Conservation (phyloP, 2,113 vertebrate genomes). For the Promerops cafer region DNA sequence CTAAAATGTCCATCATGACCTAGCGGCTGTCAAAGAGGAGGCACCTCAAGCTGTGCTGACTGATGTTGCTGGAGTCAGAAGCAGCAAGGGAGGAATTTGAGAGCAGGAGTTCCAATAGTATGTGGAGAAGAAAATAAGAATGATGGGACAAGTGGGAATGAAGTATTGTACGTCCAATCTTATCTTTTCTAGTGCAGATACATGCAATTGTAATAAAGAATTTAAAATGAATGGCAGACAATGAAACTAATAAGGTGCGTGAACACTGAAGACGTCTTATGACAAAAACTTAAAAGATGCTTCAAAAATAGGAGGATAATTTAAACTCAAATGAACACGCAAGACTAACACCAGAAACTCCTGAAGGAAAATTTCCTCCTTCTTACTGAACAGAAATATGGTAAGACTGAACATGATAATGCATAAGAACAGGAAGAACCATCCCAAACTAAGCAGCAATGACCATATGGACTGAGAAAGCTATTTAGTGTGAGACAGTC, state of each 20-base stretch:
- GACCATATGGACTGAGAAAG: not conserved
- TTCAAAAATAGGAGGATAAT: not conserved
- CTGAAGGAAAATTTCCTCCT: not conserved
- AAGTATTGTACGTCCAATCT: accelerated
- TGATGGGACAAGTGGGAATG: not conserved
- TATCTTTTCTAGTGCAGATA: not conserved
- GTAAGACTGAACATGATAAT: not conserved
- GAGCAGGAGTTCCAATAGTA: not conserved
- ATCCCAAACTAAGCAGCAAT: not conserved
- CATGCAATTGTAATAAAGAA: not conserved
- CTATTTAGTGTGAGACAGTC: not conserved
- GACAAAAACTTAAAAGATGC: not conserved
- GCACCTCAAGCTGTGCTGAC: not conserved
- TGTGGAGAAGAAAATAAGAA: not conserved
- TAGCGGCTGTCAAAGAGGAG: not conserved
- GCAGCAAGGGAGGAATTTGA: not conserved
- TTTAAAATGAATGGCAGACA: not conserved
- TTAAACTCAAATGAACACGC: not conserved
- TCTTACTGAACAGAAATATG: not conserved
- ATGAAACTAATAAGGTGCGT: not conserved
- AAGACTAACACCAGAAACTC: not conserved
- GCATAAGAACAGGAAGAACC: not conserved
- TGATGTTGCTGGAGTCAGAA: not conserved
- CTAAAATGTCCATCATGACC: not conserved
- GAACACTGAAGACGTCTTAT: not conserved